Evolutionary conservation across 1,140 invertebrate genomes (phyloP), one percentile per base, ranked within the genome.

Genomic region (Ceratitis capitata): DNA sequence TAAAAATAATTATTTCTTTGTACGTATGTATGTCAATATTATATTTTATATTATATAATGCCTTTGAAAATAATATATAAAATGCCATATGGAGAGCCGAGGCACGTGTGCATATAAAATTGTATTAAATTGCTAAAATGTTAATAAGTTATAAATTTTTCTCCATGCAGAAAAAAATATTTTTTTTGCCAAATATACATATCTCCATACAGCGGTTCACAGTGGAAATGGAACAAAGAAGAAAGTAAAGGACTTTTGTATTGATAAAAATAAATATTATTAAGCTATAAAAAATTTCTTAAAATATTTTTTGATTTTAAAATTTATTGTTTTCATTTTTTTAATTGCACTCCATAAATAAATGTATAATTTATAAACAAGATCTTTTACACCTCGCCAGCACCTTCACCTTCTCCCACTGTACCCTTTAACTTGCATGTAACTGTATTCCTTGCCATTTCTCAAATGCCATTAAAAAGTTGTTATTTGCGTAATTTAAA

Each of bases 401-500:
- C 29, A 29, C 12, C 19, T 35, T 64, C 61, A 29, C 56, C 9
- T 26, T 32, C 61, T 12, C 14, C 5, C 19, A 19, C 7, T 19
- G 51, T 19, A 53, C 51, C 19, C 6, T 5, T 7, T 23, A n/a
- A n/a, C n/a, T 56, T 56, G 6, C 2, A 56, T 23, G 51, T 53
- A 56, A 56, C 51, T 23, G 51, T 56, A 56, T 56, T 56, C 23
- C 51, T 56, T 56, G 51, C 32, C 29, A 69, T 69, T 35, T 39
- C 61, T 69, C 61, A 69, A 69, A 69, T 69, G 61, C 61, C 61
- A 69, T 69, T 69, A 69, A 69, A 69, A 69, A 69, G 35, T 7
- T 69, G 61, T 69, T 69, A 69, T 69, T 69, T 69, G 61, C 61
- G 61, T 69, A 69, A 69, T 69, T 69, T 69, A 69, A 69, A 69